Evolutionary conservation across 2,113 vertebrate genomes (phyloP), one percentile per base, ranked within the genome.

Genomic region (Pedetes capensis): DNA sequence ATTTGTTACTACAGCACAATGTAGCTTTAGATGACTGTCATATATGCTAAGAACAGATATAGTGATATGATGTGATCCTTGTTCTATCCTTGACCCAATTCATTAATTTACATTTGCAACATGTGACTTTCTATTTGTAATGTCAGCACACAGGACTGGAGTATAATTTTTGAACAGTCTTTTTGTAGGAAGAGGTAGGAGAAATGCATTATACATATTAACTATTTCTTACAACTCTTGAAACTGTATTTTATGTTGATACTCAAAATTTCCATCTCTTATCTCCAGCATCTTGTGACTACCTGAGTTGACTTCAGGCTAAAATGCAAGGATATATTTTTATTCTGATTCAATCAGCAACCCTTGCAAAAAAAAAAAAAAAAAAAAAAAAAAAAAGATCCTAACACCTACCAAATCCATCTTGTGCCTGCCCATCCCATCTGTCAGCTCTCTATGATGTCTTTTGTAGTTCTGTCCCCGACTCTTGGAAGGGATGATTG

Each of bases 321-420:
- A 80, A 95, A 87, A 87, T 75, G 39, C 44, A 89, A 80, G 39
- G 44, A 82, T 88, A 90, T 74, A 89, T 96, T 94, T 89, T 12
- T 34, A 49, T 87, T 68, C 95, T 44, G 79, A 80, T 66, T 80
- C 34, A 64, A 37, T 92, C 11, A 47, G 42, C 14, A n/a, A n/a
- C n/a, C n/a, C n/a, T n/a, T n/a, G n/a, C 49, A 55, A 87, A 61
- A 82, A 66, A 68, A 63, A 89, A 57, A 87, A 42, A 37, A 68
- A 47, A 92, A 63, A 64, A 47, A 89, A 51, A 92, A 66, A 63
- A n/a, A 86, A 47, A 74, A 71, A 57, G 72, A 66, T 44, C 11
- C 44, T 57, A 80, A 55, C 68, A 82, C 78, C 32, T 64, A 55
- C 7, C 47, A 86, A 80, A 25, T 59, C 9, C n/a, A 2, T 51